A percentile compares a stretch with the other conserved stretches of the same genome.
Evolutionary conservation across 2,113 vertebrate species (phyloP).

Genomic region (Clarias gariepinus): DNA sequence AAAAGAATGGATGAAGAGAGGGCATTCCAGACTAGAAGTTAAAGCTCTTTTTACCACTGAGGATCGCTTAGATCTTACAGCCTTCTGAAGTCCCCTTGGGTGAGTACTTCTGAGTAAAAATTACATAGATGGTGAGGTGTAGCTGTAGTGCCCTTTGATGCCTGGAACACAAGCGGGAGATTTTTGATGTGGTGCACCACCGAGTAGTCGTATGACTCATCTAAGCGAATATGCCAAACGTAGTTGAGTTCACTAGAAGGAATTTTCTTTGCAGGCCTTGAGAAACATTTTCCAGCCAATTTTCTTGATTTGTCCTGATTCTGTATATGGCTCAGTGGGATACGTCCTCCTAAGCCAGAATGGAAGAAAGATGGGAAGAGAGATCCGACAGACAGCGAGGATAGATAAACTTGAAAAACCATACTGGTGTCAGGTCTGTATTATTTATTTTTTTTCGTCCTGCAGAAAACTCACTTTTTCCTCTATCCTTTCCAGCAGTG

Average conservation of each 20-base stretch:
- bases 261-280: neutral
- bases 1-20: neutral
- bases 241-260: neutral
- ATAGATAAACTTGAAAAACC: neutral
- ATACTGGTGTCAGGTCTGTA: neutral
- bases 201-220: neutral
- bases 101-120: neutral
- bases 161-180: neutral
- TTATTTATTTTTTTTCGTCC: neutral
- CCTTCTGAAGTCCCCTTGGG: neutral
- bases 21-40: neutral
- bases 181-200: neutral
- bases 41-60: neutral
- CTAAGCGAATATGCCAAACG: neutral
- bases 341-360: neutral
- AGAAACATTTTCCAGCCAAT: neutral
- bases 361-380: neutral
- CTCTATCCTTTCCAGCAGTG: neutral
- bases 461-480: conserved; percentile 4
- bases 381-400: neutral
- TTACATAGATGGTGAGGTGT: neutral
- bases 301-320: conserved; percentile 28
- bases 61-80: neutral
- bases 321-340: conserved; percentile 10
- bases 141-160: neutral